Evolutionary conservation across 2,888 invertebrate genomes (phyloP).

Genomic region (Eupithecia subumbrata): DNA sequence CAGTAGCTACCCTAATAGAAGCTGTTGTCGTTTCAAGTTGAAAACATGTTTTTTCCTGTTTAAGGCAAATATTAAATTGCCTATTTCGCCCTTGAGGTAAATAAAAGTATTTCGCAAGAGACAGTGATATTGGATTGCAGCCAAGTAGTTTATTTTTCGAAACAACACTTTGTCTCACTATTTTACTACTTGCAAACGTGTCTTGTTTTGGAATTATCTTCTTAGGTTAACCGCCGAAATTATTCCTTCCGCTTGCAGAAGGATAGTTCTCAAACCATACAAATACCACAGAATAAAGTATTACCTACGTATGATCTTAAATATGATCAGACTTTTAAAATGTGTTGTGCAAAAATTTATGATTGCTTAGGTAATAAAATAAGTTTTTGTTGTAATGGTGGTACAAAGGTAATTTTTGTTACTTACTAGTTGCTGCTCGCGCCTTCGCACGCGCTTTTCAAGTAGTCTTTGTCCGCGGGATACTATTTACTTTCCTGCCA

Average conservation of each 20-base stretch:
- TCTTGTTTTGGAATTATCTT: slow-evolving; percentile 2
- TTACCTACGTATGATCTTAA: too few relatives aligned
- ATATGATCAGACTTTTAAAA: too few relatives aligned
- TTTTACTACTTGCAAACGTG: not conserved
- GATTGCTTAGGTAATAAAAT: too few relatives aligned
- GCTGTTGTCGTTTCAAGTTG: not conserved
- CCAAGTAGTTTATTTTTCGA: not conserved
- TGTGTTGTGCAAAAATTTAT: too few relatives aligned
- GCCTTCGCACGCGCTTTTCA: too few relatives aligned
- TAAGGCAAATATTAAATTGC: slow-evolving; percentile 4
- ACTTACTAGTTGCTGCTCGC: too few relatives aligned
- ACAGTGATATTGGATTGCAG: not conserved
- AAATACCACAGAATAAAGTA: too few relatives aligned
- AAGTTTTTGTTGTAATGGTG: too few relatives aligned
- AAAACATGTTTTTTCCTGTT: slow-evolving; percentile 43
- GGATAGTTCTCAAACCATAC: too few relatives aligned
- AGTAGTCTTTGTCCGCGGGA: too few relatives aligned
- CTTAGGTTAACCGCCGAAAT: not conserved
- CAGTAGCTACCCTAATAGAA: slow-evolving; percentile 9
- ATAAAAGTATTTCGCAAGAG: not conserved
- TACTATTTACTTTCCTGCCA: too few relatives aligned
- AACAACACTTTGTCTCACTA: not conserved
- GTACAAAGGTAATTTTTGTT: too few relatives aligned
- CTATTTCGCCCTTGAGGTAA: not conserved
- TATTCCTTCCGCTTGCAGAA: not conserved